Conservation (phyloP, 2,888 invertebrate species). For the Eupelmus urozonus region DNA sequence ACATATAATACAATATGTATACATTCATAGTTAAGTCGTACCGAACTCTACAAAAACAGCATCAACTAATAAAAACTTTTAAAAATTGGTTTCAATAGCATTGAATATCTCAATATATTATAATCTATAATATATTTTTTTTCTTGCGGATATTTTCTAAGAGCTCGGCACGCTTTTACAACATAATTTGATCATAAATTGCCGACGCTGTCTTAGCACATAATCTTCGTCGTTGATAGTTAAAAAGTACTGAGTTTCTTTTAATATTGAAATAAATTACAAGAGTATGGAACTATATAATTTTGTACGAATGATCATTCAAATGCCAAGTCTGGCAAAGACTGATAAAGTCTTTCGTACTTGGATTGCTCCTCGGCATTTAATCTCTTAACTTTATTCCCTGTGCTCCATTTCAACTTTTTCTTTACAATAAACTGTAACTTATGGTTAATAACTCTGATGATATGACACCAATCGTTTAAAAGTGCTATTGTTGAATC, state of each 20-base stretch:
- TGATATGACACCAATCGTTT: conserved; percentile 41
- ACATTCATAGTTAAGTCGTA: conserved; percentile 50
- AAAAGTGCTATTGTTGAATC: conserved; percentile 39
- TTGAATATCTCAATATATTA: conserved; percentile 6
- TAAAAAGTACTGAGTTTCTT: background rate
- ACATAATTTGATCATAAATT: conserved; percentile 38
- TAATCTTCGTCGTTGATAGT: conserved; percentile 9
- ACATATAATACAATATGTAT: conserved; percentile 58
- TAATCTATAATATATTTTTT: background rate
- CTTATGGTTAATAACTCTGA: conserved; percentile 34
- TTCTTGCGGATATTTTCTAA: conserved; percentile 23
- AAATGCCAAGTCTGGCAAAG: conserved; percentile 35
- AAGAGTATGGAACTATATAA: conserved; percentile 31
- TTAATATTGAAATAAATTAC: conserved; percentile 34
- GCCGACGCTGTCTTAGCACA: conserved; percentile 1
- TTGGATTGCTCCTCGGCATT: conserved; percentile 27
- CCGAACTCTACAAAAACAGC: conserved; percentile 38
- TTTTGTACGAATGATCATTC: conserved; percentile 39
- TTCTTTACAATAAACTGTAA: conserved; percentile 25
- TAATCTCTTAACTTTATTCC: conserved; percentile 38
- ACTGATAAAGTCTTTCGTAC: conserved; percentile 25
- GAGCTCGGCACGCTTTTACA: conserved; percentile 41
- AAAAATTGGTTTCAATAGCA: conserved; percentile 41
- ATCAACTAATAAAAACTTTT: conserved; percentile 48
- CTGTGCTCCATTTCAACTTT: conserved; percentile 34